Percentiles rank a stretch among this genome's conserved stretches.
phyloP scores from a whole-genome alignment of 92 coral and sea anemone genomes.

The Montipora capitata region DNA sequence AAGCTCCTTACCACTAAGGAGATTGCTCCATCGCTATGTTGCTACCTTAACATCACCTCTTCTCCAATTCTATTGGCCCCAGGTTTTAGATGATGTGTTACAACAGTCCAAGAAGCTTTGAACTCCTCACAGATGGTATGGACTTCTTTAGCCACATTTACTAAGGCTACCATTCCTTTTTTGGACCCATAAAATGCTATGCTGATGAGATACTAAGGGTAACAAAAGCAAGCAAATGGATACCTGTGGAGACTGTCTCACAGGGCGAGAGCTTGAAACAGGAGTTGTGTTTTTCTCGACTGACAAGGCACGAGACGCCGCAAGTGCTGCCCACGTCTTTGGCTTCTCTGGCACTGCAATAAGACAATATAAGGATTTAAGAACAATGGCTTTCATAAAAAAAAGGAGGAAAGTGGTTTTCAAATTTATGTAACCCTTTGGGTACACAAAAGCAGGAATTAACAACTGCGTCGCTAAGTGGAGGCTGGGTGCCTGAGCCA shows the following conservation, averaged over 20 bases:
- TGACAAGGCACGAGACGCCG: constrained; percentile 58
- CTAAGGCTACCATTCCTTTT: not conserved
- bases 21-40: no score
- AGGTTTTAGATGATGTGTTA: not conserved
- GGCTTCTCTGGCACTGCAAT: constrained; percentile 77
- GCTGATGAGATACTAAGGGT: not conserved
- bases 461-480: no score
- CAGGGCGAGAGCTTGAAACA: constrained; percentile 49
- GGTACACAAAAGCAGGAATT: not conserved
- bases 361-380: not conserved
- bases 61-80: no score
- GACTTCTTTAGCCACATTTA: not conserved
- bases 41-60: no score
- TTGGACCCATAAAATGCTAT: not conserved
- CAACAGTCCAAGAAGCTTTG: not conserved
- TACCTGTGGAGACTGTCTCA: constrained; percentile 52
- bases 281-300: constrained; percentile 36
- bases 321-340: constrained; percentile 88
- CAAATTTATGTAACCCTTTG: no score
- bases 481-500: no score
- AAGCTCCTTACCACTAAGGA: no score
- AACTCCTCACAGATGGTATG: not conserved
- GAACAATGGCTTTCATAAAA: no score
- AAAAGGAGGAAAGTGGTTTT: no score
- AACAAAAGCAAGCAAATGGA: not conserved